Base-by-base conservation (phyloP, 2,797 vertebrate species). In the Graptemys geographica region DNA sequence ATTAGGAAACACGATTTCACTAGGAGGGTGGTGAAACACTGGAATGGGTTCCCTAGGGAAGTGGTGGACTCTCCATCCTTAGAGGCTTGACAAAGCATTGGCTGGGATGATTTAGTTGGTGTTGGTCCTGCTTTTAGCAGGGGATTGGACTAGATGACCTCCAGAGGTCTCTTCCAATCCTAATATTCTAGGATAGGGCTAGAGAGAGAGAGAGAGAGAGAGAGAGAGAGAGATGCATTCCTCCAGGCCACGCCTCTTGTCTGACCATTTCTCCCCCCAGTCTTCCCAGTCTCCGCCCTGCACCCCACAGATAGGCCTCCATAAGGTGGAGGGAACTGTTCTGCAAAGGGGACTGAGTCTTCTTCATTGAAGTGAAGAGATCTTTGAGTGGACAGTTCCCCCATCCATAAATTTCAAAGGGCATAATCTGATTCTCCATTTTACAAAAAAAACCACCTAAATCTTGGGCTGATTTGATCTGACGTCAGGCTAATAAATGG, bases 211-310 rank as follows among this genome's bases (percentile, higher is more conserved):
- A 33, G 11, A 59, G 11, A 41, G 3, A 33, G 11, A 59, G 11
- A 41, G 41, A 41, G 3, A 31, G 11, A 59, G 3, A 33, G 11
- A 59, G 11, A 41, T 87, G 7, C 15, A 59, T 78, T 49, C 44
- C 47, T 78, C 44, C 15, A 16, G 13, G 4, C 7, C 41, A 3
- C 9, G 53, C 1, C 11, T 41, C 28, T 95, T 78, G 80, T 81
- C 5, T 5, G 69, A 88, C 11, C 9, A 56, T 31, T 76, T 16
- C 5, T 83, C 3, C 2, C 62, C 69, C 2, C 56, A 59, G 6
- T 80, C 6, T 74, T 11, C 25, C 2, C 11, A 52, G 33, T 33
- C 19, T 27, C 44, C 21, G 12, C 8, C 27, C 0, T 1, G 44
- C 7, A 41, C 28, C 31, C 47, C 23, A 13, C 4, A 65, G 21